phyloP scores from a whole-genome alignment of 2,888 invertebrate genomes.

The Ephialtes manifestator region DNA sequence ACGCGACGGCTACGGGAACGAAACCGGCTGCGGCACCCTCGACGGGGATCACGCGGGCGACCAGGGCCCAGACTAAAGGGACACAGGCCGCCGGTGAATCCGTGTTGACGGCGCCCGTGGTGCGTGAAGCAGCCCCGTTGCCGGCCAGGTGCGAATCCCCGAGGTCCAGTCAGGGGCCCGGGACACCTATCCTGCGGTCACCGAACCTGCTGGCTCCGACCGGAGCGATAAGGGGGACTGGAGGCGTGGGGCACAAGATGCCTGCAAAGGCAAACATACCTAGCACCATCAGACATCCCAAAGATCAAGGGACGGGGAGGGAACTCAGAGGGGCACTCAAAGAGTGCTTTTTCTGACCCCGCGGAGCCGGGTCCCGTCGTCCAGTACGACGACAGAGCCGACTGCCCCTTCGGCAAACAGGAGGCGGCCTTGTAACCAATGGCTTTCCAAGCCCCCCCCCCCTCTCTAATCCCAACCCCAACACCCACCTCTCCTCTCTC shows the following conservation, averaged over 20 bases:
- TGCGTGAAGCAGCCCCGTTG: background rate
- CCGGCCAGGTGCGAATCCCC: too few relatives aligned
- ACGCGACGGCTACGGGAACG: background rate
- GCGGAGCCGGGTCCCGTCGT: too few relatives aligned
- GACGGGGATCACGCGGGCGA: constrained; percentile 59
- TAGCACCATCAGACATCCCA: background rate
- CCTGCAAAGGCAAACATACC: background rate
- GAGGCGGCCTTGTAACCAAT: too few relatives aligned
- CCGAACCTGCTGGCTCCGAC: background rate
- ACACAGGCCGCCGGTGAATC: background rate
- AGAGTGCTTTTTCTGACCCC: too few relatives aligned
- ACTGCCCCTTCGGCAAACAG: too few relatives aligned
- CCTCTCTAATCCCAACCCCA: too few relatives aligned
- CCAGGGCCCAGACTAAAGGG: background rate
- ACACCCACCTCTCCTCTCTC: background rate
- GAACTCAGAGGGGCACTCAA: too few relatives aligned
- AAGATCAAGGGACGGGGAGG: background rate
- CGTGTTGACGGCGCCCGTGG: background rate
- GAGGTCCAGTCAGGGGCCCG: too few relatives aligned
- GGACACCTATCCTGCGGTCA: too few relatives aligned
- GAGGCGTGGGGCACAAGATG: background rate
- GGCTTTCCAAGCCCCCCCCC: too few relatives aligned
- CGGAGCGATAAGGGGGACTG: background rate
- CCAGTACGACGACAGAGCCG: too few relatives aligned
- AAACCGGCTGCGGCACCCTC: constrained; percentile 10